Conservation (phyloP, 2,113 vertebrate species). For the Paradoxurus hermaphroditus region DNA sequence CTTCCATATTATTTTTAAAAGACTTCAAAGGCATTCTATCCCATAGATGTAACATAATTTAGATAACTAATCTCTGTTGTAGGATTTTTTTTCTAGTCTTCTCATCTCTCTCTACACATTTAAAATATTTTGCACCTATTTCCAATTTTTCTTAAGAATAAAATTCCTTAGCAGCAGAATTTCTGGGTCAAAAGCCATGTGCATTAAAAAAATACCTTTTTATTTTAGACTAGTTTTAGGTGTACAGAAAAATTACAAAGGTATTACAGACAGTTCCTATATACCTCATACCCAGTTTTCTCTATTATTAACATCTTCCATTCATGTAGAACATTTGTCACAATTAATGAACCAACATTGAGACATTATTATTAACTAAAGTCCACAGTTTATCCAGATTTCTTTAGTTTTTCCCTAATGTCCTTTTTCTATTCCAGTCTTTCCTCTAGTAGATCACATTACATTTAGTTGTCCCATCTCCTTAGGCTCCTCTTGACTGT, state of each 20-base stretch:
- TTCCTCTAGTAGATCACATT: not conserved
- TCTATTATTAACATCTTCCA: not conserved
- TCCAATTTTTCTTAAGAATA: conserved; percentile 33
- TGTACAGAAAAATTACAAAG: conserved; percentile 25
- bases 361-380: not conserved
- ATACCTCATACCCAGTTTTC: not conserved
- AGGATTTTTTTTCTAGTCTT: not conserved
- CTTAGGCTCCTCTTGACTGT: not conserved
- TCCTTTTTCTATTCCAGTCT: not conserved
- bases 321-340: not conserved
- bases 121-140: conserved; percentile 22
- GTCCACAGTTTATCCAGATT: not conserved
- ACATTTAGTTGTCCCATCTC: not conserved
- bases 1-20: conserved; percentile 1
- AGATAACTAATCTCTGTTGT: not conserved
- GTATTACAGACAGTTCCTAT: not conserved
- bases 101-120: not conserved
- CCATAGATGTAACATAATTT: not conserved
- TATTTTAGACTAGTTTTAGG: conserved; percentile 13
- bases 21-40: not conserved
- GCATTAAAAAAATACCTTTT: not conserved
- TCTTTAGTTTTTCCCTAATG: not conserved
- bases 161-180: conserved; percentile 27
- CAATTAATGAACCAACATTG: not conserved
- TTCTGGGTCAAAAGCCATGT: not conserved